A percentile compares a stretch with the other conserved stretches of the same genome.
These are phyloP conservation scores for Athalia rosae DNA, from an alignment of 2,888 invertebrate genomes.

Conservation along the genomic window DNA sequence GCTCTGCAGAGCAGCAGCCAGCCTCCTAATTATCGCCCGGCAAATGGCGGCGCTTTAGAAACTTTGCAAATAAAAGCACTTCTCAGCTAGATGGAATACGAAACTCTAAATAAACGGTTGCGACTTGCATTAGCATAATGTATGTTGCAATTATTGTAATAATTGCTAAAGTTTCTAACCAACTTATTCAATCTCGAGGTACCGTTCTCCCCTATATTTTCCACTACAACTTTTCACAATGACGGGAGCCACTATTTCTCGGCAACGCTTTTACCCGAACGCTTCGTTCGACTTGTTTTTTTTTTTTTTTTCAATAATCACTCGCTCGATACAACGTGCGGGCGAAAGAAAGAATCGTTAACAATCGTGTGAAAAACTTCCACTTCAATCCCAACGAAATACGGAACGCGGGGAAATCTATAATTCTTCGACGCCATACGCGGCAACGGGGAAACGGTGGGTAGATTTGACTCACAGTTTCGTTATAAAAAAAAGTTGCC, in stretches of 20 bases:
- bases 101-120: constrained; percentile 62
- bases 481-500: neutral
- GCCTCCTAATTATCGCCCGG: constrained; percentile 54
- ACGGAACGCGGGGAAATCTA: no score
- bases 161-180: constrained; percentile 69
- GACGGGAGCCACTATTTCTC: no score
- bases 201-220: constrained; percentile 19
- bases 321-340: no score
- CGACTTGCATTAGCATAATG: constrained; percentile 67
- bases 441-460: neutral
- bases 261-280: no score
- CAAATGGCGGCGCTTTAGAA: constrained; percentile 56
- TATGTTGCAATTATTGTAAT: constrained; percentile 69
- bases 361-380: neutral
- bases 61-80: constrained; percentile 62
- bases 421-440: neutral
- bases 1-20: no score
- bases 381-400: neutral
- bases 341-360: neutral
- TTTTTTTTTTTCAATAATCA: no score
- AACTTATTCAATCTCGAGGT: constrained; percentile 62
- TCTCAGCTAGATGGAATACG: constrained; percentile 19
- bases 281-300: no score
- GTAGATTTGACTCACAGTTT: neutral
- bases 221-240: no score